These are phyloP conservation scores for Scotopteryx bipunctaria DNA, from an alignment of 2,888 invertebrate genomes.

Conservation along the genomic window DNA sequence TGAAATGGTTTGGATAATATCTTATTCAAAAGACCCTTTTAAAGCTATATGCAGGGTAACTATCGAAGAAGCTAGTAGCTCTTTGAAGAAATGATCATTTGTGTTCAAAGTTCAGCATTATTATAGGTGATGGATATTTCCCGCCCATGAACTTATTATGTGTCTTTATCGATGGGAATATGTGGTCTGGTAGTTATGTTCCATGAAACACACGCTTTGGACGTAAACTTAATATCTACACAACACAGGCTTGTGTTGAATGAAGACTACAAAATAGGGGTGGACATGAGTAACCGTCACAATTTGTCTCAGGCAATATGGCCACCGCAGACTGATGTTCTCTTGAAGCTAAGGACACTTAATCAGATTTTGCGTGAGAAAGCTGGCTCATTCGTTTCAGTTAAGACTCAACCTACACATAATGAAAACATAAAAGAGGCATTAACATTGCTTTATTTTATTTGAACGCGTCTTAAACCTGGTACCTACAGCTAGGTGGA, in stretches of 20 bases:
- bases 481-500: background rate
- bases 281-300: conserved; percentile 35
- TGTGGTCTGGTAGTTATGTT: background rate
- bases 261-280: conserved; percentile 29
- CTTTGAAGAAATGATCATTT: no score
- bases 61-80: no score
- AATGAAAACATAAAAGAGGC: conserved; percentile 34
- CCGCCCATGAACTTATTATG: no score
- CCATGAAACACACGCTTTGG: background rate
- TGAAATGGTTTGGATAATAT: background rate
- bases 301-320: conserved; percentile 42
- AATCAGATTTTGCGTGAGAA: conserved; percentile 43
- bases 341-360: conserved; percentile 38
- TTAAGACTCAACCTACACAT: conserved; percentile 33
- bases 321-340: conserved; percentile 40
- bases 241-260: conserved; percentile 11
- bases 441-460: conserved; percentile 26
- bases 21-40: background rate
- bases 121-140: no score
- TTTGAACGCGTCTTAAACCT: conserved; percentile 14
- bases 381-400: conserved; percentile 39
- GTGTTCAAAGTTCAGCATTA: no score
- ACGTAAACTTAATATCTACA: background rate
- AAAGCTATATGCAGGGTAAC: no score
- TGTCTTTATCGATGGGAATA: background rate